These are phyloP conservation scores for Prionailurus bengalensis DNA, from an alignment of 2,113 vertebrate species.

Conservation along the genomic window DNA sequence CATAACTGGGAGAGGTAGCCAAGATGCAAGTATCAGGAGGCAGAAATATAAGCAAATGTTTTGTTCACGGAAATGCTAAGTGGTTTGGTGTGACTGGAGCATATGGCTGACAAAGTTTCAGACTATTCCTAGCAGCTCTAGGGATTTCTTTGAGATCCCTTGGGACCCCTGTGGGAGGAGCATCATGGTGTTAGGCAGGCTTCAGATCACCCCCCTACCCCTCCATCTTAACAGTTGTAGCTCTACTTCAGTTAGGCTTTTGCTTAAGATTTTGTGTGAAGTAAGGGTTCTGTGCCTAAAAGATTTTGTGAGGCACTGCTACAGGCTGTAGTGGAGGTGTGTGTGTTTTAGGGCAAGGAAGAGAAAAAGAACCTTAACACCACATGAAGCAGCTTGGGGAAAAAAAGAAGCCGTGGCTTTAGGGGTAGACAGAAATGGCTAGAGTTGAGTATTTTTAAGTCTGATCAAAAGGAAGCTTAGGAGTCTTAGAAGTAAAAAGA, in stretches of 20 bases:
- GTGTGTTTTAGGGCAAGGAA: neutral
- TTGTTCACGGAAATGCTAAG: neutral
- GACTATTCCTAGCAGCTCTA: neutral
- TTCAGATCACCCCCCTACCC: neutral
- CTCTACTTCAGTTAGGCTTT: neutral
- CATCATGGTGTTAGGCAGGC: neutral
- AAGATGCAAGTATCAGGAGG: neutral
- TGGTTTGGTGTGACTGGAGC: neutral
- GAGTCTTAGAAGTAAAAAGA: neutral
- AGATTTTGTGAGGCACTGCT: neutral
- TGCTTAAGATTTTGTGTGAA: conserved; percentile 28
- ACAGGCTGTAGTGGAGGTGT: neutral
- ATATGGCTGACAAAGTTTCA: neutral
- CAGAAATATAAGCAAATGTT: neutral
- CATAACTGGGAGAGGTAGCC: neutral
- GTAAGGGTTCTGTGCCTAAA: neutral
- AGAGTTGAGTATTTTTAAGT: neutral
- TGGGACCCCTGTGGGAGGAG: neutral
- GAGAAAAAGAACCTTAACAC: neutral
- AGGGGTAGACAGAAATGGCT: neutral
- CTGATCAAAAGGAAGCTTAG: neutral
- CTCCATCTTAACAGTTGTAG: neutral
- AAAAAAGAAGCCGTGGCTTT: neutral
- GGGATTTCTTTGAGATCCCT: neutral
- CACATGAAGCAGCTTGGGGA: neutral